Evolutionary conservation across 2,113 vertebrate genomes (phyloP).

Genomic region (Myotis lucifugus): DNA sequence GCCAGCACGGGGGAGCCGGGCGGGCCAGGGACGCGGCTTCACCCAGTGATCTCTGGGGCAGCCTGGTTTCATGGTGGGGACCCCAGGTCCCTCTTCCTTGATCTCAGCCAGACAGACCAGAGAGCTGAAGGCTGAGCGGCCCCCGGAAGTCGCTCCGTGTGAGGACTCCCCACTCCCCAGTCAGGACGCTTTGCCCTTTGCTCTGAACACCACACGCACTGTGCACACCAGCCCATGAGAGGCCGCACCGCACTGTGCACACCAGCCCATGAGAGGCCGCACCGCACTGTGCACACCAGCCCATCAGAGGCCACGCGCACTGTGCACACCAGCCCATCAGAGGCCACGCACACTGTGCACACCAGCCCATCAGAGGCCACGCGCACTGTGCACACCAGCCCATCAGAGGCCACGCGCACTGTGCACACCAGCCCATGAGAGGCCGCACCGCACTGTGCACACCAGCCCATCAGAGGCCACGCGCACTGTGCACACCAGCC

Average conservation of each 20-base stretch:
- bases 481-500: too few species aligned
- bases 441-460: background rate
- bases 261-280: background rate
- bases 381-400: too few species aligned
- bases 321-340: too few species aligned
- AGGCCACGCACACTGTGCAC: too few species aligned
- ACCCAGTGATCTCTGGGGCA: background rate
- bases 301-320: background rate
- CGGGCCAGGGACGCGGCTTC: background rate
- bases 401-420: too few species aligned
- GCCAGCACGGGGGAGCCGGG: background rate
- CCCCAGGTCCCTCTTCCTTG: background rate
- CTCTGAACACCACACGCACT: background rate
- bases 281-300: background rate
- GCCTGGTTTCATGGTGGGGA: background rate
- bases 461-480: too few species aligned
- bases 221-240: background rate
- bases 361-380: too few species aligned
- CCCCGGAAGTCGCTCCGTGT: background rate
- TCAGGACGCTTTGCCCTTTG: accelerated
- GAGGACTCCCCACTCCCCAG: background rate
- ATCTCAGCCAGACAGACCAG: background rate
- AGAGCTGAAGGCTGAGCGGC: background rate
- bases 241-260: background rate
- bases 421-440: background rate